Evolutionary conservation across 2,113 vertebrate genomes (phyloP), one percentile per base, ranked within the genome.

Genomic region (Cyrtonyx montezumae): DNA sequence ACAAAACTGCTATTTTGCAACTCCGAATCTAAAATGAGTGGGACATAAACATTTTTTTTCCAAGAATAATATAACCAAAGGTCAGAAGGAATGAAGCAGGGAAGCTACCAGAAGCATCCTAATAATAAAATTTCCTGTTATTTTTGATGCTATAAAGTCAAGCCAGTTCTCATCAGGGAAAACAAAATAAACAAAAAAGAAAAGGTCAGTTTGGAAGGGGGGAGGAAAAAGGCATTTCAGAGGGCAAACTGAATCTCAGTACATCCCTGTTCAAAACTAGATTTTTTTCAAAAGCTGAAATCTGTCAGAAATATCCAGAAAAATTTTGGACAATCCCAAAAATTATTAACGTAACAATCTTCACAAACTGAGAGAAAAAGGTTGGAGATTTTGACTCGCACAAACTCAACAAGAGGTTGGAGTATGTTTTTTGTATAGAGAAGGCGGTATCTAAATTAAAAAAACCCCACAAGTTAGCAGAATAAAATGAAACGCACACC

Each of bases 261-360:
- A 74, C 13, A 67, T 6, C 18, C 8, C 9, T 30, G 4, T 8
- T n/a, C 16, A 79, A 88, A 93, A 69, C 22, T 2, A 79, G 14
- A 71, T 6, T 37, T 74, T 68, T 58, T 82, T 48, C 68, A 51
- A 18, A 77, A 36, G 34, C 6, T 80, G 53, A 93, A 91, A 70
- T 19, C 28, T 79, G 78, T 45, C 73, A 90, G 45, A 75, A 87
- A 83, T 21, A 55, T 4, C 25, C 34, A 42, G 26, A 77, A 87
- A 83, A 75, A 53, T 0, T 37, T 55, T 9, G 79, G 7, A 74
- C 43, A 67, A 8, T 14, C 37, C 56, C 46, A 74, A 67, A 45
- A 84, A 66, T 86, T 58, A 90, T 79, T 83, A 85, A n/a, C 22
- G 14, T 65, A 84, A 76, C 40, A 66, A 84, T 70, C 43, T 37